Conservation (phyloP, 2,888 invertebrate species). For the Mesopsocus fuscifrons region DNA sequence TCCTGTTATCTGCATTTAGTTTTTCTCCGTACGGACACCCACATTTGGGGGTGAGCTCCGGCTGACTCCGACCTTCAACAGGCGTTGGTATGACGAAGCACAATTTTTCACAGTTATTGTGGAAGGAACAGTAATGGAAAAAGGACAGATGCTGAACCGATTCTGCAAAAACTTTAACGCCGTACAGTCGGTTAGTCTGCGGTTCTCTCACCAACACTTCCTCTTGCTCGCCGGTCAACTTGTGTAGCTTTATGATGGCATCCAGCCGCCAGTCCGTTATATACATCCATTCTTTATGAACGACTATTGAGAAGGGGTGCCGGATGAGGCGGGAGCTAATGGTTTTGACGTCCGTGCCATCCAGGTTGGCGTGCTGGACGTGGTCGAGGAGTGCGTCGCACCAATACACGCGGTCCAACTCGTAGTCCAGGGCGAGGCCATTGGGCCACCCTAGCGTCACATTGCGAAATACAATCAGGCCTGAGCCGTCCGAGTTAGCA, state of each 20-base stretch:
- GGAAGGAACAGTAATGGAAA: slow-evolving; percentile 61
- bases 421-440: slow-evolving; percentile 83
- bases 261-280: slow-evolving; percentile 95
- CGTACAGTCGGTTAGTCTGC: slow-evolving; percentile 76
- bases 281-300: slow-evolving; percentile 79
- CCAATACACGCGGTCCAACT: slow-evolving; percentile 81
- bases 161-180: slow-evolving; percentile 73
- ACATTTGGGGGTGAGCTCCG: too few species aligned
- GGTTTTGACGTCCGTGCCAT: slow-evolving; percentile 79
- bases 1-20: slow-evolving; percentile 35
- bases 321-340: slow-evolving; percentile 69
- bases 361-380: slow-evolving; percentile 80
- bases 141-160: slow-evolving; percentile 47
- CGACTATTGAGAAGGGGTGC: slow-evolving; percentile 84
- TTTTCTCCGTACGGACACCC: slow-evolving; percentile 89
- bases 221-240: slow-evolving; percentile 72
- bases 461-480: slow-evolving; percentile 70
- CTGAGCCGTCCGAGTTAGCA: slow-evolving; percentile 76
- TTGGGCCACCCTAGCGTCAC: slow-evolving; percentile 95
- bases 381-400: slow-evolving; percentile 92
- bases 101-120: slow-evolving; percentile 83
- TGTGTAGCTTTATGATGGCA: slow-evolving; percentile 79
- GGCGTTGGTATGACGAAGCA: slow-evolving; percentile 75
- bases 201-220: slow-evolving; percentile 73
- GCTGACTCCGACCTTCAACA: too few species aligned